phyloP scores from a whole-genome alignment of 2,113 vertebrate genomes.

The Podilymbus podiceps region DNA sequence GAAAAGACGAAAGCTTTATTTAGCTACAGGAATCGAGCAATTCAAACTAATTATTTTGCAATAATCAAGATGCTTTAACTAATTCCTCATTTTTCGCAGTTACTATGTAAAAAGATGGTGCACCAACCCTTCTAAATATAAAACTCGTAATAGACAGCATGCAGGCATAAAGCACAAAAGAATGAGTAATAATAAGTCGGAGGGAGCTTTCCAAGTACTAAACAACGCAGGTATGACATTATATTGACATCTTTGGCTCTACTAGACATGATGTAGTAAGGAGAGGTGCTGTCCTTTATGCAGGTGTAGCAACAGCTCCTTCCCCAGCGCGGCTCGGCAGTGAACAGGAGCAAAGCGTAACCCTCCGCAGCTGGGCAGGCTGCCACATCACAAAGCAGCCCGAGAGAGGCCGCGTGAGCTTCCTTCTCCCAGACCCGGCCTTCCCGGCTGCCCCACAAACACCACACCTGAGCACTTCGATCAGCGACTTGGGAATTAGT shows the following conservation, averaged over 20 bases:
- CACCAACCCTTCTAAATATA: background rate
- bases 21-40: background rate
- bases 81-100: background rate
- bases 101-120: background rate
- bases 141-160: background rate
- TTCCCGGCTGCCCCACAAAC: background rate
- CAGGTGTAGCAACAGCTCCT: background rate
- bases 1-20: background rate
- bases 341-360: background rate
- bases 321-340: background rate
- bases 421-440: background rate
- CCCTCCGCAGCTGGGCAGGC: background rate
- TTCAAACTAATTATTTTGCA: background rate
- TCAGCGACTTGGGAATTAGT: background rate
- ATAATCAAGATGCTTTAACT: background rate
- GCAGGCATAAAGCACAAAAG: background rate
- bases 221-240: background rate
- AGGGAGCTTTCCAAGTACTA: background rate
- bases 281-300: background rate
- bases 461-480: background rate
- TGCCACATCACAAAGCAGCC: background rate
- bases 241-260: background rate
- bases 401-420: background rate
- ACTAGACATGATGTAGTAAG: background rate
- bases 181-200: fast-evolving